Conservation (phyloP, 2,888 invertebrate species). For the Phengaris arion region DNA sequence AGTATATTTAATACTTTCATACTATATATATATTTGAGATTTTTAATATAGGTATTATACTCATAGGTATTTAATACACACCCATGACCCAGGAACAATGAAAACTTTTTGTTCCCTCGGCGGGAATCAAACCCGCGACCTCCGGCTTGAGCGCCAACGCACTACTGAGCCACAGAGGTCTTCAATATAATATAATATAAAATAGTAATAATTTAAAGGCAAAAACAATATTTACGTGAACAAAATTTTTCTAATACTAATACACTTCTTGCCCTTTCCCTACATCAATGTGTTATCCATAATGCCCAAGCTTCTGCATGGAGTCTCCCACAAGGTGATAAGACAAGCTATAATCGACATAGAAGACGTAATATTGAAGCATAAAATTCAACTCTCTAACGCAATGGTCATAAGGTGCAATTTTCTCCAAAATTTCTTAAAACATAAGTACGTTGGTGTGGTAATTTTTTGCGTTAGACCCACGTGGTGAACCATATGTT, state of each 20-base stretch:
- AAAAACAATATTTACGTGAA: not conserved
- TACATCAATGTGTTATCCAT: slow-evolving; percentile 64
- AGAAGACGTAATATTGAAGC: not conserved
- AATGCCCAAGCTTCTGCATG: slow-evolving; percentile 68
- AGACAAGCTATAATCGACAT: slow-evolving; percentile 33
- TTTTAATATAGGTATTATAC: too few species aligned
- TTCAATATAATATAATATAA: too few species aligned
- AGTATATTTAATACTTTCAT: too few species aligned
- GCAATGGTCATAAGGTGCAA: accelerated
- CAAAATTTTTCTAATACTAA: slow-evolving; percentile 21
- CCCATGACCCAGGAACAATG: too few species aligned
- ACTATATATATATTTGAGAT: too few species aligned
- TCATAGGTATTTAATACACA: too few species aligned
- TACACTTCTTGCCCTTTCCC: slow-evolving; percentile 4
- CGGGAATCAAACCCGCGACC: too few species aligned
- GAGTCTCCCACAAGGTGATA: slow-evolving; percentile 75
- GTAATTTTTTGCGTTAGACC: slow-evolving; percentile 55
- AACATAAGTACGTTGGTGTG: slow-evolving; percentile 40
- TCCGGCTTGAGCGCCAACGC: too few species aligned
- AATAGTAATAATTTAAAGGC: not conserved
- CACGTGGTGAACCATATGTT: slow-evolving; percentile 75
- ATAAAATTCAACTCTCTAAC: slow-evolving; percentile 27
- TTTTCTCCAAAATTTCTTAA: slow-evolving; percentile 32
- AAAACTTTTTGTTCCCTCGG: too few species aligned
- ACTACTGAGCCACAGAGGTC: too few species aligned